Conservation (phyloP, 2,888 invertebrate species). For the Hirtodrosophila histrioides region DNA sequence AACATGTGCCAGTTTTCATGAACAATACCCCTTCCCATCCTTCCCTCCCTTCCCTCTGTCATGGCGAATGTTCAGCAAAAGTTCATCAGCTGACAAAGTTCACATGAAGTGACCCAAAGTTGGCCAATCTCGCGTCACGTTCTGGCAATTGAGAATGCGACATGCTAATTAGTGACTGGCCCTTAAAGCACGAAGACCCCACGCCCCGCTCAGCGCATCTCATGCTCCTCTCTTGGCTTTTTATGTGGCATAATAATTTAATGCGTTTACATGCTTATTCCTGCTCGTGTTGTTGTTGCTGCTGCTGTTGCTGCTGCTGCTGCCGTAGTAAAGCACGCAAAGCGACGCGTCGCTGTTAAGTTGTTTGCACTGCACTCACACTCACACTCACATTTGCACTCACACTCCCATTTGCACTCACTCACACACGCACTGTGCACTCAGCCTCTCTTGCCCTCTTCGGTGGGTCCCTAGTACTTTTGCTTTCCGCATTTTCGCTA, state of each 20-base stretch:
- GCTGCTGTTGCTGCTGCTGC: constrained; percentile 15
- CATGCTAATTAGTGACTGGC: constrained; percentile 69
- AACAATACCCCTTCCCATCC: too few relatives aligned
- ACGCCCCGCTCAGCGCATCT: neutral
- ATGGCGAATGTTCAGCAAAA: constrained; percentile 14
- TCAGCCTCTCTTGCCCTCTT: constrained; percentile 5
- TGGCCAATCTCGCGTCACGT: constrained; percentile 67
- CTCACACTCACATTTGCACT: constrained; percentile 10
- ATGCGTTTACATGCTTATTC: constrained; percentile 65
- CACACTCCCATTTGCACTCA: neutral
- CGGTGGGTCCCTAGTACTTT: constrained; percentile 22
- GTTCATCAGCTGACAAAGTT: constrained; percentile 31
- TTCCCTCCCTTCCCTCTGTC: too few relatives aligned
- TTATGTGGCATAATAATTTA: constrained; percentile 63
- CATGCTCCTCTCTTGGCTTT: constrained; percentile 17
- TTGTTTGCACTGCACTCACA: constrained; percentile 61
- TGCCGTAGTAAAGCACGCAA: constrained; percentile 44
- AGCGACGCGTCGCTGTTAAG: constrained; percentile 52
- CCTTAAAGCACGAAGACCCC: constrained; percentile 15
- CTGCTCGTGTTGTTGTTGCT: constrained; percentile 14
- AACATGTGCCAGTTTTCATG: neutral
- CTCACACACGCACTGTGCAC: neutral
- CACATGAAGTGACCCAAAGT: constrained; percentile 41
- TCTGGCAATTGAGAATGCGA: constrained; percentile 73
- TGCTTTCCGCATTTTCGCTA: constrained; percentile 70